A percentile compares a stretch with the other conserved stretches of the same genome.
These are phyloP conservation scores for Malacosoma neustria DNA, from an alignment of 2,888 invertebrate species.

Conservation along the genomic window DNA sequence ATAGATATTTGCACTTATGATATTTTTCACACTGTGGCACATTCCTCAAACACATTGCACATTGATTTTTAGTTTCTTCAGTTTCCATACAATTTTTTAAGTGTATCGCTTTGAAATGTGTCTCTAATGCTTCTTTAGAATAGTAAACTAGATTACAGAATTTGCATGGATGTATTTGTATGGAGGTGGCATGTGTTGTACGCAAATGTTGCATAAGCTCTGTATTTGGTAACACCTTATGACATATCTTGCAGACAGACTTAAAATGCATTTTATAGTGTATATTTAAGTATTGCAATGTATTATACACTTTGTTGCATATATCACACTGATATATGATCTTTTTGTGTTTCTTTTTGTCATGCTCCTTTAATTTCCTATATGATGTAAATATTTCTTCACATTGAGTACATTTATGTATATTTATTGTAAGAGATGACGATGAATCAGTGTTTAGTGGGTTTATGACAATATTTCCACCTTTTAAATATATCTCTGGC, in stretches of 20 bases:
- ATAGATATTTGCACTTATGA: constrained; percentile 38
- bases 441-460: constrained; percentile 17
- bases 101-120: constrained; percentile 31
- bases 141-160: constrained; percentile 35
- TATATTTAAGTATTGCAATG: constrained; percentile 30
- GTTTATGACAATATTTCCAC: constrained; percentile 28
- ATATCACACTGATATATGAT: constrained; percentile 27
- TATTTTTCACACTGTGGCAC: constrained; percentile 22
- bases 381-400: constrained; percentile 30
- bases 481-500: constrained; percentile 23
- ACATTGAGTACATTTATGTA: constrained; percentile 28
- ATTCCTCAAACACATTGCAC: constrained; percentile 32
- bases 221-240: constrained; percentile 20
- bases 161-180: constrained; percentile 23
- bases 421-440: constrained; percentile 18
- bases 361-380: constrained; percentile 30
- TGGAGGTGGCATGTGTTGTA: constrained; percentile 21
- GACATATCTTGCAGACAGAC: constrained; percentile 32
- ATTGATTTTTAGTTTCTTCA: constrained; percentile 20
- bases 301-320: constrained; percentile 31
- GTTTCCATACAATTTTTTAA: constrained; percentile 13
- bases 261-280: constrained; percentile 32
- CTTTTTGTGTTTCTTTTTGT: constrained; percentile 27
- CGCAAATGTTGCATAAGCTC: constrained; percentile 31
- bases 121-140: constrained; percentile 23